Evolutionary conservation across 2,113 vertebrate species (phyloP).

Genomic region (Dicrurus megarhynchus): DNA sequence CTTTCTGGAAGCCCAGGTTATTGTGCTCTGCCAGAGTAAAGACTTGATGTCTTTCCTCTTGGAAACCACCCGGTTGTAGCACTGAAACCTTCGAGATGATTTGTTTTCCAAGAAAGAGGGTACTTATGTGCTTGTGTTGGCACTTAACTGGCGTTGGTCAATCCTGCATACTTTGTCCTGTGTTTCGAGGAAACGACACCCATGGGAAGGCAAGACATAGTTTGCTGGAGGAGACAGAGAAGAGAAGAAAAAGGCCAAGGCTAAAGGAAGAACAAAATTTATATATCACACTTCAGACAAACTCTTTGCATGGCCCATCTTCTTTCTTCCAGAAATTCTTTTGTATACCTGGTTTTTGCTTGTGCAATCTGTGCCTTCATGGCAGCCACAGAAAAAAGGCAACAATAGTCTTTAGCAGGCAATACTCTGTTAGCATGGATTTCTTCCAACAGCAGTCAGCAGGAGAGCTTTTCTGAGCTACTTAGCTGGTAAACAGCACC

Average conservation of each 20-base stretch:
- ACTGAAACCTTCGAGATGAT: not conserved
- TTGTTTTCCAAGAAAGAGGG: not conserved
- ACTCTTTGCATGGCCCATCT: accelerated
- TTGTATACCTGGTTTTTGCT: not conserved
- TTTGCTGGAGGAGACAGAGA: not conserved
- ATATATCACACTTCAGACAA: not conserved
- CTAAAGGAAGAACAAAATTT: not conserved
- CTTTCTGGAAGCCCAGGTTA: not conserved
- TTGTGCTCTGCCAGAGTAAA: not conserved
- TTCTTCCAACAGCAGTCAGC: not conserved
- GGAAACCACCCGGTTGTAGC: not conserved
- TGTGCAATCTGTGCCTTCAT: not conserved
- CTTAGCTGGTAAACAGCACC: not conserved
- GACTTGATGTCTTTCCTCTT: not conserved
- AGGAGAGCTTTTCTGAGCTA: not conserved
- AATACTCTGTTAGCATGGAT: not conserved
- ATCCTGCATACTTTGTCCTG: not conserved
- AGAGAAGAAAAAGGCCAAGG: not conserved
- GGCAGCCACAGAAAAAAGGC: not conserved
- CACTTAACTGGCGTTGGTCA: not conserved
- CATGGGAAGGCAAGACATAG: not conserved
- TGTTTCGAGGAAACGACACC: not conserved
- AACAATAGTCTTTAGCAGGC: not conserved
- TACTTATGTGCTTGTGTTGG: accelerated
- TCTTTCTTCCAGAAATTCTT: not conserved